These are phyloP conservation scores for Drosophila longiperda DNA, from an alignment of 2,888 invertebrate species.

Conservation along the genomic window DNA sequence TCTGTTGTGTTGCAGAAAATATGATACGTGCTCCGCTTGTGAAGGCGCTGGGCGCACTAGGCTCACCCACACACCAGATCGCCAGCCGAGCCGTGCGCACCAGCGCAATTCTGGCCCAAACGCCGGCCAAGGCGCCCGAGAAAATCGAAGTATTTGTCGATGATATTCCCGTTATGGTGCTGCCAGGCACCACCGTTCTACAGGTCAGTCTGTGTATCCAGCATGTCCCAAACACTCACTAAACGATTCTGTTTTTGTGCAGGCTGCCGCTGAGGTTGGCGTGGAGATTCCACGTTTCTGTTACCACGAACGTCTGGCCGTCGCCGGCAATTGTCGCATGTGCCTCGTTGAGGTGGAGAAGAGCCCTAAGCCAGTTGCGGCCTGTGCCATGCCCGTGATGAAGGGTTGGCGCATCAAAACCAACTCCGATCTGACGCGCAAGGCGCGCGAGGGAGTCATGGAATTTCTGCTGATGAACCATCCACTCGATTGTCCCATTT, in stretches of 20 bases:
- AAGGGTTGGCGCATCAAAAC: conserved; percentile 99
- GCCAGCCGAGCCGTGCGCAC: conserved; percentile 85
- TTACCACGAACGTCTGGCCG: conserved; percentile 98
- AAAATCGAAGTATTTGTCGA: conserved; percentile 98
- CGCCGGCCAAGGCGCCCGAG: conserved; percentile 87
- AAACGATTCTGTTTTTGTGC: background rate
- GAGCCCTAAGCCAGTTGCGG: conserved; percentile 98
- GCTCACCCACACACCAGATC: conserved; percentile 84
- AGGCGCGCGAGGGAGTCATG: conserved; percentile 95
- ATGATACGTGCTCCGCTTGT: conserved; percentile 92
- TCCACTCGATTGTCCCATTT: conserved; percentile 99
- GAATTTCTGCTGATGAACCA: conserved; percentile 99
- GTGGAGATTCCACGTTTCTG: conserved; percentile 99
- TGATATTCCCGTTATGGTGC: conserved; percentile 96
- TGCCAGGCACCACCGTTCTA: conserved; percentile 98
- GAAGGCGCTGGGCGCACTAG: conserved; percentile 87
- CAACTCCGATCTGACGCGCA: conserved; percentile 95
- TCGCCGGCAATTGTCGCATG: conserved; percentile 99
- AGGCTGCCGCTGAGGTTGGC: conserved; percentile 97
- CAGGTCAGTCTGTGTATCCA: conserved; percentile 87
- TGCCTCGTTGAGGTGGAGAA: conserved; percentile 99
- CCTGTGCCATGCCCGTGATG: conserved; percentile 99
- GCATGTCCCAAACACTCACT: background rate
- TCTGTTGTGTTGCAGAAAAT: conserved; percentile 67
- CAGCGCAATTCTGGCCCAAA: conserved; percentile 85